Evolutionary conservation across 2,797 vertebrate species (phyloP), one percentile per base, ranked within the genome.

Genomic region (Poecile montanus): DNA sequence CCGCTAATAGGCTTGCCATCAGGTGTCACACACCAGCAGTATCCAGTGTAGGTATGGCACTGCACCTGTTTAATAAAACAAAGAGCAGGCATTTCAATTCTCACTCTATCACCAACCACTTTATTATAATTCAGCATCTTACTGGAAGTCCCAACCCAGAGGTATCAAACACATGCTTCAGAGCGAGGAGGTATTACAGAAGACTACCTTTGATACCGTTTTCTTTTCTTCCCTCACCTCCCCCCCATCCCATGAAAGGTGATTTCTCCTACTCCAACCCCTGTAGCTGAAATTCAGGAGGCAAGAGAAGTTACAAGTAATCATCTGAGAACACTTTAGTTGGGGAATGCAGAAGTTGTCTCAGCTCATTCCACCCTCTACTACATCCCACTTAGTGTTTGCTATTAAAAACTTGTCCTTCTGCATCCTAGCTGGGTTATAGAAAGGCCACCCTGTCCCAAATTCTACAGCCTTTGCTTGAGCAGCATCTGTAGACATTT

Each of bases 1-100:
- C 99, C 99, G 44, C 99, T 99, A 97, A 99, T 98, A 79, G 99
- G 99, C 89, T 99, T 99, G 47, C 99, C 99, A 72, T 99, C 99
- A 20, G 98, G 97, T 57, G 99, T 99, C 94, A 99, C 99, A 91
- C 99, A 99, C 99, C 99, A 99, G 98, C 99, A 99, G 98, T 99
- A 99, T 87, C 99, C 99, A 4, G 99, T 99, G 97, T 99, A 98
- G 61, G 99, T 99, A 88, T 99, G 99, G 95, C 99, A 99, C 98
- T 99, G 99, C 95, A 99, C 99, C 99, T 99, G 98, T 91, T 93
- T 15, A 61, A 93, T 76, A 89, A 88, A 94, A 93, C 80, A 95
- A 93, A 98, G 76, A 94, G 67, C 72, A 85, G 78, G 93, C 68
- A 88, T 89, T 95, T 92, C 29, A 94, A 88, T 93, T 95, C 86